These are phyloP conservation scores for Drosophila neoperkinsi DNA, from an alignment of 2,888 invertebrate species.

Conservation along the genomic window DNA sequence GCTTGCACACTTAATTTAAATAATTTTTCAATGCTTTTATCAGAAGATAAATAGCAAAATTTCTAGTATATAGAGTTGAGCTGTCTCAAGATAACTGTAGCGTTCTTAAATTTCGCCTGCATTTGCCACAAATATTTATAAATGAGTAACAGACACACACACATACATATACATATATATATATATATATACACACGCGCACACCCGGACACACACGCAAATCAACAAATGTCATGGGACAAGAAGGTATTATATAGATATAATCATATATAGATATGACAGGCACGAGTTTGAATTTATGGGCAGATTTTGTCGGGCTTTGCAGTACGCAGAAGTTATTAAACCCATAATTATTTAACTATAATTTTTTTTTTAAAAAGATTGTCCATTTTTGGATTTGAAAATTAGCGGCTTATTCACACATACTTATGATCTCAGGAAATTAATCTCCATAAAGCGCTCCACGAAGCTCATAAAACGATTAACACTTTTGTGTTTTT, in stretches of 20 bases:
- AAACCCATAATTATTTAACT: slow-evolving; percentile 6
- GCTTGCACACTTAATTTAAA: slow-evolving; percentile 12
- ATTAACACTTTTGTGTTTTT: slow-evolving; percentile 7
- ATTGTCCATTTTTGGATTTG: not conserved
- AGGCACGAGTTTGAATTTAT: slow-evolving; percentile 69
- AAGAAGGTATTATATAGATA: slow-evolving; percentile 42
- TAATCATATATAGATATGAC: slow-evolving; percentile 51
- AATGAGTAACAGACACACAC: slow-evolving; percentile 11
- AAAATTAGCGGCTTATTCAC: not conserved
- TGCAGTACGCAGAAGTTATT: slow-evolving; percentile 3
- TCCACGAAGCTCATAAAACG: slow-evolving; percentile 7
- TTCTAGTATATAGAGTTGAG: slow-evolving; percentile 11
- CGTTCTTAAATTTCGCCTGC: slow-evolving; percentile 44
- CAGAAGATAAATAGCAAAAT: slow-evolving; percentile 26
- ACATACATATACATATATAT: not conserved
- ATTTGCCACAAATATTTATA: slow-evolving; percentile 58
- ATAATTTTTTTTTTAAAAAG: not conserved
- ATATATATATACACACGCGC: too few species aligned
- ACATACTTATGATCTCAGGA: not conserved
- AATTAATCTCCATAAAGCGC: not conserved
- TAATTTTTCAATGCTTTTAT: slow-evolving; percentile 33
- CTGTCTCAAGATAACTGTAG: slow-evolving; percentile 48
- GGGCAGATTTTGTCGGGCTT: slow-evolving; percentile 41
- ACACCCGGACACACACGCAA: slow-evolving; percentile 1
- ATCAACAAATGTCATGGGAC: slow-evolving; percentile 70